Percentiles rank a stretch among this genome's conserved stretches.
phyloP scores from a whole-genome alignment of 2,113 vertebrate genomes.

The Microtus oregoni region DNA sequence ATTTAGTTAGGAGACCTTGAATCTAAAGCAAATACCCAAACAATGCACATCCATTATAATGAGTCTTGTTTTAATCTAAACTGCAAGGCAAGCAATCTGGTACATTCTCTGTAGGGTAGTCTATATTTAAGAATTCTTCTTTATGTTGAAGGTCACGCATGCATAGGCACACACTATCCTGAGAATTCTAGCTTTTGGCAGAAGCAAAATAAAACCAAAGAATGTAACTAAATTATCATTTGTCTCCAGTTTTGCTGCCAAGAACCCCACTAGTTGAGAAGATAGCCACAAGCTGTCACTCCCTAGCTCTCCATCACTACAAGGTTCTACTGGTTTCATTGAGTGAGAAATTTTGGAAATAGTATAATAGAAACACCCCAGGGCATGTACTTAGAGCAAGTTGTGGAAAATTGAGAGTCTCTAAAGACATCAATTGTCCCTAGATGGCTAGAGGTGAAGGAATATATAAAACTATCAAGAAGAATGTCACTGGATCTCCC shows the following conservation, averaged over 20 bases:
- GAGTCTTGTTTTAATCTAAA: background rate
- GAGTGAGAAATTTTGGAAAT: background rate
- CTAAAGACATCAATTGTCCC: background rate
- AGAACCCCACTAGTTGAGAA: background rate
- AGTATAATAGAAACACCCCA: background rate
- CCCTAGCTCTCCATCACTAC: background rate
- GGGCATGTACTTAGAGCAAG: background rate
- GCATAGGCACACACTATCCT: background rate
- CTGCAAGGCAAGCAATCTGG: background rate
- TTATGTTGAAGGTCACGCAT: background rate
- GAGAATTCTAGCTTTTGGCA: background rate
- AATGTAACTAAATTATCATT: background rate
- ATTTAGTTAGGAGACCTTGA: background rate
- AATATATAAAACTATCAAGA: background rate
- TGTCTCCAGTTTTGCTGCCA: background rate
- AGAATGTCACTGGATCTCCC: background rate
- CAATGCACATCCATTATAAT: background rate
- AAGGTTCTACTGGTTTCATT: background rate
- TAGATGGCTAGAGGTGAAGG: background rate
- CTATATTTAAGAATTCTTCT: background rate
- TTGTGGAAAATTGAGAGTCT: background rate
- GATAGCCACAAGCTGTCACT: background rate
- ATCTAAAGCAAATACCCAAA: background rate
- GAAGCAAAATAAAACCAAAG: constrained; percentile 23
- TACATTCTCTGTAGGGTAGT: background rate